Percentiles rank a stretch among this genome's conserved stretches.
phyloP scores from a whole-genome alignment of 2,888 invertebrate species.

The Tuberolachnus salignus region DNA sequence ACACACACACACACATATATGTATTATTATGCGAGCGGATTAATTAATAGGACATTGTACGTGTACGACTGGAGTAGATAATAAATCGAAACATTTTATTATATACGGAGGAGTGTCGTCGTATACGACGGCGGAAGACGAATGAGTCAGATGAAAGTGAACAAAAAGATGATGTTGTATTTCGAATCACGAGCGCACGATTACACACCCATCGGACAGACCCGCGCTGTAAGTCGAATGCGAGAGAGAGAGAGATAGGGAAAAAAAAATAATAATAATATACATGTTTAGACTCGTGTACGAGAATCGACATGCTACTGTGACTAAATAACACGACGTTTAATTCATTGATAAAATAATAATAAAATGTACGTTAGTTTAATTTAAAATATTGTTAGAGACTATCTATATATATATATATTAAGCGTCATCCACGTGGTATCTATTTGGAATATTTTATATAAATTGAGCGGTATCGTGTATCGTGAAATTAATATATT shows the following conservation, averaged over 20 bases:
- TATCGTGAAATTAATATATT: no score
- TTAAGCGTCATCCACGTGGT: no score
- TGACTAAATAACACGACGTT: conserved; percentile 14
- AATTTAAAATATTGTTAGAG: no score
- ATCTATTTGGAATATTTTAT: no score
- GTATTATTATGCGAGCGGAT: conserved; percentile 25
- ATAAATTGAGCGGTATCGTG: no score
- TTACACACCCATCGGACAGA: conserved; percentile 29
- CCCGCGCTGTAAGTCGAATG: not conserved
- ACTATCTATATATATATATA: not conserved
- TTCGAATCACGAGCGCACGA: conserved; percentile 30
- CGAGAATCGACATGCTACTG: conserved; percentile 14
- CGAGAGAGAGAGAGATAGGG: not conserved
- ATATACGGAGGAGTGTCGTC: conserved; percentile 32
- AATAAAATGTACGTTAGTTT: not conserved
- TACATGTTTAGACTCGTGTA: not conserved
- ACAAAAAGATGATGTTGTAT: conserved; percentile 50
- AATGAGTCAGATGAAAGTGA: conserved; percentile 49
- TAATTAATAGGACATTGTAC: conserved; percentile 42
- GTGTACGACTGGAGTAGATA: not conserved
- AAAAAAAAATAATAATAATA: not conserved
- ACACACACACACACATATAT: no score
- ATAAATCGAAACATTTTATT: not conserved
- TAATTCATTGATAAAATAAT: conserved; percentile 7
- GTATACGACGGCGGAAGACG: conserved; percentile 18